These are phyloP conservation scores for Hippocampus comes DNA, from an alignment of 2,113 vertebrate genomes.

Conservation along the genomic window DNA sequence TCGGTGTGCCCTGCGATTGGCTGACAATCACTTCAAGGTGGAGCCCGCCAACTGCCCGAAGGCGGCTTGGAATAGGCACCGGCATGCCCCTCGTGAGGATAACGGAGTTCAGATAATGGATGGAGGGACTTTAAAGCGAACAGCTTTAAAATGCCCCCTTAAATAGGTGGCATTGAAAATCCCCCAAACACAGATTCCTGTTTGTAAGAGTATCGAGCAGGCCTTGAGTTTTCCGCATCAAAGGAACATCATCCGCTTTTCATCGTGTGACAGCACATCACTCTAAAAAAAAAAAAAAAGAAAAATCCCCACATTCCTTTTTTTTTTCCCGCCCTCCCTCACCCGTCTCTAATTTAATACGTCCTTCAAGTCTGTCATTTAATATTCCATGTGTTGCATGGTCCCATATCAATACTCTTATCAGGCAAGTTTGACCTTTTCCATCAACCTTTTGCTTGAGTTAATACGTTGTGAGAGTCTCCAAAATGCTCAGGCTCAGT, in stretches of 20 bases:
- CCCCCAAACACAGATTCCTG: conserved; percentile 11
- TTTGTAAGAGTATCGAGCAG: conserved; percentile 11
- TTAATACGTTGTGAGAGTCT: conserved; percentile 3
- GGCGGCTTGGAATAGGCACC: too few species aligned
- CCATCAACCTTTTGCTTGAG: neutral
- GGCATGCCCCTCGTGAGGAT: too few species aligned
- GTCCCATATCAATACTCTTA: conserved; percentile 2
- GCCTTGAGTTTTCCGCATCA: conserved; percentile 33
- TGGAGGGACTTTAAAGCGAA: conserved; percentile 8
- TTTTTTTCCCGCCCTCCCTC: conserved; percentile 9
- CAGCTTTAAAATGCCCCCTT: conserved; percentile 4
- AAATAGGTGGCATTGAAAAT: conserved; percentile 13
- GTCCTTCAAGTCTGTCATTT: conserved; percentile 45
- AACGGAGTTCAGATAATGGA: too few species aligned
- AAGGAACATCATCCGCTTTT: conserved; percentile 15
- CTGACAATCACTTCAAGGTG: too few species aligned
- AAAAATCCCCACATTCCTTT: conserved; percentile 9
- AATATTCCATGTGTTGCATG: conserved; percentile 42
- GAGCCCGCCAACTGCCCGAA: too few species aligned
- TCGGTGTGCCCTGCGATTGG: too few species aligned
- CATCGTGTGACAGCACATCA: conserved; percentile 33
- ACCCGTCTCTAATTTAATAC: conserved; percentile 46
- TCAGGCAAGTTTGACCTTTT: conserved; percentile 17
- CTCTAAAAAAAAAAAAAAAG: neutral
- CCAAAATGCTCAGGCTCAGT: conserved; percentile 6